Evolutionary conservation across 2,888 invertebrate genomes (phyloP).

Genomic region (Ennomos erosarius): DNA sequence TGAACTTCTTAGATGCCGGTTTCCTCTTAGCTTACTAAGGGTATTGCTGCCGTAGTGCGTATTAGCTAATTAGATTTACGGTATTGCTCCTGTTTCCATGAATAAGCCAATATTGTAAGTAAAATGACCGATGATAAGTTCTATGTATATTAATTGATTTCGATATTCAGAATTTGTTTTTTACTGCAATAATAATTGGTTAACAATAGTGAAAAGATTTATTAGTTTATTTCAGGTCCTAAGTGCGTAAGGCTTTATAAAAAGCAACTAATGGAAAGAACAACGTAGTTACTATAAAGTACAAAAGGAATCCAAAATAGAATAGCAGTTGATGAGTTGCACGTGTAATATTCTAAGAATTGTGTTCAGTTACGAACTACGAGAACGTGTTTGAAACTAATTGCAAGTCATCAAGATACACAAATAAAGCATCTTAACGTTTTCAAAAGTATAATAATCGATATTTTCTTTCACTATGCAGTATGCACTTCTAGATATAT

Average conservation of each 20-base stretch:
- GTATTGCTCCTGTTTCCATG: conserved; percentile 6
- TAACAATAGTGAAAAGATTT: no score
- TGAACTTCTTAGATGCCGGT: conserved; percentile 3
- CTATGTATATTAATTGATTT: no score
- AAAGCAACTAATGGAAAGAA: no score
- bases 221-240: no score
- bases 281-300: no score
- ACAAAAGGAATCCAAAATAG: no score
- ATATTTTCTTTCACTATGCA: background rate
- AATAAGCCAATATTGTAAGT: background rate
- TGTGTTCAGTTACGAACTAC: background rate
- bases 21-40: conserved; percentile 12
- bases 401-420: conserved; percentile 20
- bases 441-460: background rate
- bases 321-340: no score
- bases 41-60: conserved; percentile 3
- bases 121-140: no score
- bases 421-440: conserved; percentile 16
- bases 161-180: no score
- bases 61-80: conserved; percentile 12
- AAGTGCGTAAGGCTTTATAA: no score
- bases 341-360: no score
- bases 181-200: no score
- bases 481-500: conserved; percentile 5
- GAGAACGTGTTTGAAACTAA: conserved; percentile 8